Evolutionary conservation across 2,113 vertebrate genomes (phyloP).

Genomic region (Catharus fuscescens): DNA sequence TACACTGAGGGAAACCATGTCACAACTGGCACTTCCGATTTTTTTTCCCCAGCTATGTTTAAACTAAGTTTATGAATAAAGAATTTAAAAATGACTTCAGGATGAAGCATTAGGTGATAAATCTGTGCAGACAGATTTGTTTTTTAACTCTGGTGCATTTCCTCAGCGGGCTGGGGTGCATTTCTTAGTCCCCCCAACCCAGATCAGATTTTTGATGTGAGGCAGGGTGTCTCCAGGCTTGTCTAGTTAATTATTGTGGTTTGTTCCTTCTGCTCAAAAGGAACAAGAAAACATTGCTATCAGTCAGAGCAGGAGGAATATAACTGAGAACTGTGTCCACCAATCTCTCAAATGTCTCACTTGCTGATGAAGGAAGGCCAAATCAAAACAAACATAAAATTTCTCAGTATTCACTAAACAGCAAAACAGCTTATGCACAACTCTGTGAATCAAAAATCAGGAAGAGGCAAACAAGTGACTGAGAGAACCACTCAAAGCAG

Average conservation of each 20-base stretch:
- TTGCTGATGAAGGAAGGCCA: not conserved
- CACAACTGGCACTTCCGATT: accelerated
- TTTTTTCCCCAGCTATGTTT: not conserved
- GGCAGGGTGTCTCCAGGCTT: not conserved
- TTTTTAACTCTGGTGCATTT: not conserved
- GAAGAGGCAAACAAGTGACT: not conserved
- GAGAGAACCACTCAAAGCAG: not conserved
- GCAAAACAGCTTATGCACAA: not conserved
- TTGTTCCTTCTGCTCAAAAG: not conserved
- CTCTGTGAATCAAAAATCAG: not conserved
- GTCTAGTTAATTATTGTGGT: not conserved
- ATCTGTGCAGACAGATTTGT: not conserved
- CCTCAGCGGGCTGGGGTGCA: not conserved
- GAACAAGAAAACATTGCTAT: not conserved
- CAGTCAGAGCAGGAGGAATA: not conserved
- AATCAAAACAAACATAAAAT: not conserved
- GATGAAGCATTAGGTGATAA: not conserved
- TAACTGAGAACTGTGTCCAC: not conserved
- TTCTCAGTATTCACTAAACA: not conserved
- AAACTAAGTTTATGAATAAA: not conserved
- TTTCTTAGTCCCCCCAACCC: not conserved
- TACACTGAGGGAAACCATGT: not conserved
- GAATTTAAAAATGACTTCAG: not conserved
- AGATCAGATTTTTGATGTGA: not conserved
- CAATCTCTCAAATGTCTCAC: not conserved